Evolutionary conservation across 1,140 invertebrate species (phyloP).

Genomic region (Meteorus sp.): DNA sequence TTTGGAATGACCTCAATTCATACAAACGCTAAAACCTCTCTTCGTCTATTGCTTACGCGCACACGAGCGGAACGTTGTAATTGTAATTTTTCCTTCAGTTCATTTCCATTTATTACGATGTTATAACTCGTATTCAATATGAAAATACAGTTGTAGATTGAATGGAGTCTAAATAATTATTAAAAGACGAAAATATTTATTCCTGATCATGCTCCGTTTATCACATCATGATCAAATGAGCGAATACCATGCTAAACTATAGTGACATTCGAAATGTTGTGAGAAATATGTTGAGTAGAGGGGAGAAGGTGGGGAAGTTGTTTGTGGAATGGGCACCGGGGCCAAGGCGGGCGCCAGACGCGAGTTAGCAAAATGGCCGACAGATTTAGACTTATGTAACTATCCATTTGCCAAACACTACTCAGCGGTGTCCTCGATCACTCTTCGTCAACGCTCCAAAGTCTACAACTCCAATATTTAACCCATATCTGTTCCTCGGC

Average conservation of each 20-base stretch:
- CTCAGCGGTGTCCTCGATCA: constrained; percentile 8
- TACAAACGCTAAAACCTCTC: constrained; percentile 21
- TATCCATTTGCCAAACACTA: constrained; percentile 26
- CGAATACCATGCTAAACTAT: no score
- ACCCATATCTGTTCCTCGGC: no score
- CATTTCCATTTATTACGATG: no score
- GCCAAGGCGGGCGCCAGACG: constrained; percentile 34
- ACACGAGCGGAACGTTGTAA: no score
- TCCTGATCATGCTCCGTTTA: background rate
- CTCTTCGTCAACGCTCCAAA: constrained; percentile 12
- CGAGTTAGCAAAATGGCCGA: constrained; percentile 53
- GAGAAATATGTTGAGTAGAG: constrained; percentile 29
- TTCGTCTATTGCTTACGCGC: no score
- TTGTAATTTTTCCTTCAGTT: no score
- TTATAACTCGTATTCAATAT: no score
- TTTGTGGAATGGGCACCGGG: constrained; percentile 34
- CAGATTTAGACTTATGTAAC: constrained; percentile 55
- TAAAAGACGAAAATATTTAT: background rate
- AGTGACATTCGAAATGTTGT: constrained; percentile 45
- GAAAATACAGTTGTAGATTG: no score
- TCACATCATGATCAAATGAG: constrained; percentile 27
- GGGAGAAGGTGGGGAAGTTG: constrained; percentile 28
- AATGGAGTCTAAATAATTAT: background rate
- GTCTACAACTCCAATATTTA: no score
- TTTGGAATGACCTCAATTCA: constrained; percentile 60